Evolutionary conservation across 2,888 invertebrate genomes (phyloP).

Genomic region (Mamestra brassicae): DNA sequence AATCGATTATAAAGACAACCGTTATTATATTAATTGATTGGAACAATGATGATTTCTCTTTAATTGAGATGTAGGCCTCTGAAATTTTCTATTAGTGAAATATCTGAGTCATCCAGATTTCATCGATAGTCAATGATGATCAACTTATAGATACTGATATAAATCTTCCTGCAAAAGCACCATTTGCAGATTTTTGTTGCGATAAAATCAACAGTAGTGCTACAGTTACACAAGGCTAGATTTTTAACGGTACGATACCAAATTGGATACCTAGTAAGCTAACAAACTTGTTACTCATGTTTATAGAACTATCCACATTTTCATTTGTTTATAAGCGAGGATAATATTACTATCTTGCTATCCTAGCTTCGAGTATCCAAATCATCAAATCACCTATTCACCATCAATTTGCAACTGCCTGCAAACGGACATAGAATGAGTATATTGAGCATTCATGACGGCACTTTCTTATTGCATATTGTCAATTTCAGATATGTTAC

Average conservation of each 20-base stretch:
- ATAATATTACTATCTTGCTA: background rate
- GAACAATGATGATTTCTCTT: conserved; percentile 23
- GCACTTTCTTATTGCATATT: background rate
- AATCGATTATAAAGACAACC: background rate
- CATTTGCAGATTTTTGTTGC: background rate
- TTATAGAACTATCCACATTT: too few relatives aligned
- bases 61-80: conserved; percentile 15
- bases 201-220: background rate
- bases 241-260: background rate
- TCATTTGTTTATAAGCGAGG: background rate
- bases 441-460: background rate
- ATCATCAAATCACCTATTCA: background rate
- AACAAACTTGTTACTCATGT: background rate
- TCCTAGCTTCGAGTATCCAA: background rate
- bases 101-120: conserved; percentile 13
- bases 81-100: background rate
- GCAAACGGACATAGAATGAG: background rate
- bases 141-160: conserved; percentile 9
- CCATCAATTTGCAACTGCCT: background rate
- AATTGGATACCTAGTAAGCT: background rate
- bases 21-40: background rate
- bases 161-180: background rate
- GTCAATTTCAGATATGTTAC: background rate
- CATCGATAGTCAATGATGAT: background rate
- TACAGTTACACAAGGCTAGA: background rate